Base-by-base conservation (phyloP, 2,888 invertebrate genomes). In the Drosophila anomelani region DNA sequence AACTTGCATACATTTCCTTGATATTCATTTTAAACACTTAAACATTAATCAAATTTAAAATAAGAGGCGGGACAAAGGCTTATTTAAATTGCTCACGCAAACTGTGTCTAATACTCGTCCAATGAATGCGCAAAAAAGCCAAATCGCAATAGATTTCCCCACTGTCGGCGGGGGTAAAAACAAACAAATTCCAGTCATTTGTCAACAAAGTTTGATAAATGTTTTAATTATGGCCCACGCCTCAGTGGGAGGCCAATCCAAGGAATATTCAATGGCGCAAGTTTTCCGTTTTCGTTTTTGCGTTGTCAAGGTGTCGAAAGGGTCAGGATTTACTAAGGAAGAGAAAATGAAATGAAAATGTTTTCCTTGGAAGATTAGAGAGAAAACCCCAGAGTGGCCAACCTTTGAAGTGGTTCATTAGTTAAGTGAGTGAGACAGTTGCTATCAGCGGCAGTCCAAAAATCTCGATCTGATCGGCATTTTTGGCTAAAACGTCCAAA, bases 381-480 rank as follows among this genome's bases (percentile, higher is more conserved):
- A 67, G 38, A 47, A 20, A 56, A 43, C 41, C 17, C 20, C 15
- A 10, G 23, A 23, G 13, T 9, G 34, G 26, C 44, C 34, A 39
- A 32, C 63, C 44, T 78, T 85, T 69, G 63, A 81, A 70, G 64
- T 76, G 78, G 47, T 58, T 60, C 70, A 74, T 70, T 79, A 78
- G 85, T 76, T 81, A 81, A 62, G 41, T 55, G 75, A 87, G 73
- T 75, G 47, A 36, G 51, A 23, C 34, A 60, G 36, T 64, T 55
- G 39, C 49, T 64, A 59, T 64, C 46, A 43, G n/a, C 23, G 36
- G 17, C 17, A 23, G 46, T 29, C 47, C 34, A 32, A 29, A 59
- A 38, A 23, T 32, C 26, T n/a, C 29, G 36, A 46, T 51, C 20
- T 34, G 32, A 36, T 36, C 36, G 29, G 20, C 39, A 39, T 47